phyloP scores from a whole-genome alignment of 2,888 invertebrate genomes.

The Nemotelus pantherinus region DNA sequence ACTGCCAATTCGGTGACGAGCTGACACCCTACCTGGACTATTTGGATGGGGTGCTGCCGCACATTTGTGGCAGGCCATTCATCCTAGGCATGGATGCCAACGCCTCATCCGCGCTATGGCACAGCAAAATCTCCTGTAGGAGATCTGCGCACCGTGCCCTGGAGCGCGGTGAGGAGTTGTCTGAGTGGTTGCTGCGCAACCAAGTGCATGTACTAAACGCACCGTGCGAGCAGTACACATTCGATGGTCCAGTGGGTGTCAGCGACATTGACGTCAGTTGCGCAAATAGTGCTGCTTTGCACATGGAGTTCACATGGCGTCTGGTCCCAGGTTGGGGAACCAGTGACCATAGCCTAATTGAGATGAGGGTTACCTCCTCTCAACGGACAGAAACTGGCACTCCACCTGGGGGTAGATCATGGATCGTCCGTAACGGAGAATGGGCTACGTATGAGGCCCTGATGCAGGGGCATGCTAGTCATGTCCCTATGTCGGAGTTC shows the following conservation, averaged over 20 bases:
- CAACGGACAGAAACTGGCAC: not conserved
- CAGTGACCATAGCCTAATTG: constrained; percentile 5
- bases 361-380: not conserved
- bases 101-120: not conserved
- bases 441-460: not conserved
- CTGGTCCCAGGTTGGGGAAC: not conserved
- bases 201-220: not conserved
- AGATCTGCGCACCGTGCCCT: not conserved
- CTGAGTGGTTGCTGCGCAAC: not conserved
- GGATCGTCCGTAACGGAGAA: not conserved
- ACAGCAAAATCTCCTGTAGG: not conserved
- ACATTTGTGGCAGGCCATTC: too few relatives aligned
- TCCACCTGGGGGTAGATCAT: not conserved
- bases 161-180: not conserved
- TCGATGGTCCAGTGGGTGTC: not conserved
- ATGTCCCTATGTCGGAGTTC: not conserved
- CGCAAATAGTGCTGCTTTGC: not conserved
- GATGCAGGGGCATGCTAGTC: not conserved
- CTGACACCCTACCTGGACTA: too few relatives aligned
- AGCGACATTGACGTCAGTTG: not conserved
- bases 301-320: not conserved
- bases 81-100: constrained; percentile 6
- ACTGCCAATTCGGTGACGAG: too few relatives aligned
- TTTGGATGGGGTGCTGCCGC: too few relatives aligned
- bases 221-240: not conserved